phyloP scores from a whole-genome alignment of 2,797 vertebrate genomes.

The Lepilemur ruficaudatus region DNA sequence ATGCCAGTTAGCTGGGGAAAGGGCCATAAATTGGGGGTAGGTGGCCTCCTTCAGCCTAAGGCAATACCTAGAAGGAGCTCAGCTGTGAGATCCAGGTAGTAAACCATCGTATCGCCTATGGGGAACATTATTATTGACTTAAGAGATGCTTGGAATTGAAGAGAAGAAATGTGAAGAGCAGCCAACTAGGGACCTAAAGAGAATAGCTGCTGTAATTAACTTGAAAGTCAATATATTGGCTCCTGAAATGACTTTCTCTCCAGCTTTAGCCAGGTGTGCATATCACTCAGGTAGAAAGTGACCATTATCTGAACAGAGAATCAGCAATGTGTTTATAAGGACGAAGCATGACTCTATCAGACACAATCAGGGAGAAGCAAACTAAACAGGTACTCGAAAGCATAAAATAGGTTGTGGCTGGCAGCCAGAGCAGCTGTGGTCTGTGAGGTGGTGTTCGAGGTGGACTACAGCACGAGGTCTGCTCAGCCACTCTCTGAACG shows the following conservation, averaged over 20 bases:
- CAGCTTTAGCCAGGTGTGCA: not conserved
- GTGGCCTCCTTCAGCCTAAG: not conserved
- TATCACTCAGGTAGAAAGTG: not conserved
- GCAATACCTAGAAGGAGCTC: not conserved
- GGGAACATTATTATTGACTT: not conserved
- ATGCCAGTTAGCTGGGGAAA: too few species aligned
- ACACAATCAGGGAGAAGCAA: not conserved
- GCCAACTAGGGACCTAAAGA: not conserved
- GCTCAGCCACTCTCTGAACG: not conserved
- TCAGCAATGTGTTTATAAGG: not conserved
- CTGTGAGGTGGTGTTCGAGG: not conserved
- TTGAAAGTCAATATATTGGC: not conserved
- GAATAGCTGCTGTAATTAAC: not conserved
- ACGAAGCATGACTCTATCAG: not conserved
- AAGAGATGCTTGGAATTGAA: not conserved
- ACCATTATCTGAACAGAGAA: not conserved
- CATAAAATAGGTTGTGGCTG: not conserved
- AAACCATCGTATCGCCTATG: accelerated
- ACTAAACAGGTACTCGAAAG: not conserved
- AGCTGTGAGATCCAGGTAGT: not conserved
- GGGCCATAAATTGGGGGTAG: too few species aligned
- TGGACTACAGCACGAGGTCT: accelerated
- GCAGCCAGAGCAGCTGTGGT: not conserved
- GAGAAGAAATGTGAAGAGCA: not conserved
- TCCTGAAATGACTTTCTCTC: not conserved